Percentiles rank a stretch among this genome's conserved stretches.
phyloP scores from a whole-genome alignment of 2,888 invertebrate genomes.

The Chaitophorus viminalis region DNA sequence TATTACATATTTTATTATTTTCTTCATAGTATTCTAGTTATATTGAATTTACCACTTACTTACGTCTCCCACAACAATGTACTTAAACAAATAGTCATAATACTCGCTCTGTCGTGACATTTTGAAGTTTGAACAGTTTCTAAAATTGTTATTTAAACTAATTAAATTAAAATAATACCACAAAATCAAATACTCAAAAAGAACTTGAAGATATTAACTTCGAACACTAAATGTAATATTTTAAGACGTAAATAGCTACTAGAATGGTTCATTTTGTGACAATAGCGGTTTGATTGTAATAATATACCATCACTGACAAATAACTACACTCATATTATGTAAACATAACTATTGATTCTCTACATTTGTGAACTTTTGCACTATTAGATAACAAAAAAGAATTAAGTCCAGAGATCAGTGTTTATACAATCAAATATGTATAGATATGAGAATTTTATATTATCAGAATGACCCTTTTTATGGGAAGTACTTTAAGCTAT shows the following conservation, averaged over 20 bases:
- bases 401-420: slow-evolving; percentile 46
- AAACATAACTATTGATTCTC: background rate
- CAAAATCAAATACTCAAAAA: background rate
- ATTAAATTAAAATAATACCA: background rate
- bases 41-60: background rate
- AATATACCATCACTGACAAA: background rate
- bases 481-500: background rate
- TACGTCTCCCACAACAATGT: slow-evolving; percentile 44
- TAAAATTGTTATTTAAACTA: background rate
- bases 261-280: background rate
- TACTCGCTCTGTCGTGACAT: slow-evolving; percentile 32
- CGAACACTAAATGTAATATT: background rate
- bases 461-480: background rate
- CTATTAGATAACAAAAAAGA: slow-evolving; percentile 19
- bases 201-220: background rate
- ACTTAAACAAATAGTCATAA: slow-evolving; percentile 56
- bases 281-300: background rate
- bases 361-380: slow-evolving; percentile 11
- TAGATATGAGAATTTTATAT: background rate
- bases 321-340: slow-evolving; percentile 15
- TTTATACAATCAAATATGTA: background rate
- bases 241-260: background rate
- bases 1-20: background rate
- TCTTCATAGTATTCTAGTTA: background rate
- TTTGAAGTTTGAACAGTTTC: slow-evolving; percentile 15